A percentile compares a stretch with the other conserved stretches of the same genome.
Evolutionary conservation across 2,888 invertebrate species (phyloP).

Genomic region (Campoplex capitator): DNA sequence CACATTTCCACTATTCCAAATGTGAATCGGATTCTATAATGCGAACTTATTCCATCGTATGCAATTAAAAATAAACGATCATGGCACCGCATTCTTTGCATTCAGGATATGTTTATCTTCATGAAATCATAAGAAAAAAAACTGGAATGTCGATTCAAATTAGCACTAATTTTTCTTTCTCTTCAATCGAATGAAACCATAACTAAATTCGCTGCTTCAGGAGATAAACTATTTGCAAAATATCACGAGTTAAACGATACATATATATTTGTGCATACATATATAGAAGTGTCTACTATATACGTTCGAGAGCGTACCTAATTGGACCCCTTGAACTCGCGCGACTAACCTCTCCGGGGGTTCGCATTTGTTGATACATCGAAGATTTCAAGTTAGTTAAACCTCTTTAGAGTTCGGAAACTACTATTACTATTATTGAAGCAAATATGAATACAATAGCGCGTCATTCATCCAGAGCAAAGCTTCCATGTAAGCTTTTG

Average conservation of each 20-base stretch:
- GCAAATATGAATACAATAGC: background rate
- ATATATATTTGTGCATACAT: conserved; percentile 4
- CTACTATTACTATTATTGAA: background rate
- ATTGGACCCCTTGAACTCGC: conserved; percentile 59
- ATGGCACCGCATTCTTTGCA: background rate
- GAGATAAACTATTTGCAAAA: conserved; percentile 10
- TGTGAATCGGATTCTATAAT: background rate
- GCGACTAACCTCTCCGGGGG: conserved; percentile 27
- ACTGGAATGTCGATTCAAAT: no score
- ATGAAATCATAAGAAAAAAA: no score
- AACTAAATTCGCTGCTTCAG: background rate
- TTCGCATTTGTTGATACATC: conserved; percentile 26
- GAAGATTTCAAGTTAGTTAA: conserved; percentile 33
- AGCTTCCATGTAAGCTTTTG: background rate
- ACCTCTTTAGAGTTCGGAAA: background rate
- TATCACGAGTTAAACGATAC: conserved; percentile 16
- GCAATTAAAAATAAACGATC: background rate
- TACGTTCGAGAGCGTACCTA: conserved; percentile 41
- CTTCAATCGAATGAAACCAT: background rate
- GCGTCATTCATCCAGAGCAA: background rate
- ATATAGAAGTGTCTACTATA: background rate
- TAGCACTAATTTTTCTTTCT: background rate
- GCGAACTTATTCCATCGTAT: background rate
- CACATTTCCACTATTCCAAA: background rate
- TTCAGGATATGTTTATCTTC: background rate